phyloP scores from a whole-genome alignment of 2,113 vertebrate genomes.

The Cichladusa arquata region DNA sequence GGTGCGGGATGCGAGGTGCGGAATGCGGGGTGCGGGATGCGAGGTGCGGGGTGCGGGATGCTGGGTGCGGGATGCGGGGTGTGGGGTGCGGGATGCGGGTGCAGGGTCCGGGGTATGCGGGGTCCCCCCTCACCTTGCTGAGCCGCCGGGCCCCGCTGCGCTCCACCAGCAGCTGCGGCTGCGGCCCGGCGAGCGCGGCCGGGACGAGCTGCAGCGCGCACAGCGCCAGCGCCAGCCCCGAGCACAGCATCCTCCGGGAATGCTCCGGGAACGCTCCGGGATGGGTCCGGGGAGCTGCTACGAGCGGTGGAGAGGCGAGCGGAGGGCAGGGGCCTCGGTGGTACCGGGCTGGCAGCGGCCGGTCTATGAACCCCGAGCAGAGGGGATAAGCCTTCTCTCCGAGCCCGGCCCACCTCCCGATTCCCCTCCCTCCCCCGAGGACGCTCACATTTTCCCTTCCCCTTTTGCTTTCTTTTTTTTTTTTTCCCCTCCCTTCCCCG shows the following conservation, averaged over 20 bases:
- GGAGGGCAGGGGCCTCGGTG: rapidly evolving
- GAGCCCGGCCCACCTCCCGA: not conserved
- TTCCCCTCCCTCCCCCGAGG: not conserved
- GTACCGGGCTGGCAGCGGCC: not conserved
- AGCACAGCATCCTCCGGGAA: not conserved
- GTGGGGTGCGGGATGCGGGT: no score
- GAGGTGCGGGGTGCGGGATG: no score
- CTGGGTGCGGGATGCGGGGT: no score
- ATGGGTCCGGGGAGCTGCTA: not conserved
- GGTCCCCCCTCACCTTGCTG: not conserved
- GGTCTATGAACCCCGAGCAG: not conserved
- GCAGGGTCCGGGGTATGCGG: no score
- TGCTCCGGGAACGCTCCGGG: not conserved
- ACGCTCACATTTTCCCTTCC: not conserved
- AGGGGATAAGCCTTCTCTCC: not conserved
- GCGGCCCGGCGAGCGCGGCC: not conserved
- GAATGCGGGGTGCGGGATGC: no score
- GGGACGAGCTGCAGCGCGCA: slow-evolving; percentile 20
- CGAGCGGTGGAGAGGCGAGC: not conserved
- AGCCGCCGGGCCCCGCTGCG: not conserved
- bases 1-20: no score
- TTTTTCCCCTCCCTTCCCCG: not conserved
- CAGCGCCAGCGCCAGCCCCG: slow-evolving; percentile 19
- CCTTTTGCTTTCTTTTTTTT: no score
- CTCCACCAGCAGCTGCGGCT: slow-evolving; percentile 11